Base-by-base conservation (phyloP, 2,113 vertebrate genomes). In the Spea bombifrons region DNA sequence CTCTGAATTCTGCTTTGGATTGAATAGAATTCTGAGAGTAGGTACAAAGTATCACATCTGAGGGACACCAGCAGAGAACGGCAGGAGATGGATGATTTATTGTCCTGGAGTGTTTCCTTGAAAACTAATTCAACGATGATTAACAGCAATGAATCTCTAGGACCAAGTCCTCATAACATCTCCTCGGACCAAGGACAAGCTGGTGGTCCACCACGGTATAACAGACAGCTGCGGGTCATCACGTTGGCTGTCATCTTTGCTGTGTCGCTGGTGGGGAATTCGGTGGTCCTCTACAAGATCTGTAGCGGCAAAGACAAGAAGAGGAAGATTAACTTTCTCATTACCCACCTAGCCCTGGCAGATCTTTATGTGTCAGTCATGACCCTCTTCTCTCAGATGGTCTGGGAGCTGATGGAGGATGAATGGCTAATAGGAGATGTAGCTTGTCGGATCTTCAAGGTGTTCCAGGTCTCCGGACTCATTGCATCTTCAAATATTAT, bases 331-430 rank as follows among this genome's bases (percentile, higher is more conserved):
- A 90, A 92, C 68, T 86, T 89, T 68, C 82, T 92, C 49, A 66
- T 91, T 72, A 82, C 70, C 7, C 90, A 91, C 55, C 85, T 92
- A 83, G 89, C 89, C 2, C 65, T 84, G 61, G 88, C 90, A 5
- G 88, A 91, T 67, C 86, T 92, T 47, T 89, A 85, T 72, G 87
- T 90, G 9, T 83, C 87, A 59, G 83, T 87, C 4, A 71, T 83
- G 30, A 48, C 83, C 3, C 71, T 86, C 13, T 69, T 91, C 30
- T 81, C 85, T 5, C 87, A 87, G 66, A 81, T 92, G 13, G 78
- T 76, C 9, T 81, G 85, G 83, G 87, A 82, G 15, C 70, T 84
- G 12, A 17, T 83, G 75, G 84, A 80, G 8, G 75, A 70, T 57
- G 63, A 43, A 46, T 82, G 43, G 83, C 47, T 7, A 13, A 74